Conservation (phyloP, 2,113 vertebrate species). For the Casuarius casuarius region DNA sequence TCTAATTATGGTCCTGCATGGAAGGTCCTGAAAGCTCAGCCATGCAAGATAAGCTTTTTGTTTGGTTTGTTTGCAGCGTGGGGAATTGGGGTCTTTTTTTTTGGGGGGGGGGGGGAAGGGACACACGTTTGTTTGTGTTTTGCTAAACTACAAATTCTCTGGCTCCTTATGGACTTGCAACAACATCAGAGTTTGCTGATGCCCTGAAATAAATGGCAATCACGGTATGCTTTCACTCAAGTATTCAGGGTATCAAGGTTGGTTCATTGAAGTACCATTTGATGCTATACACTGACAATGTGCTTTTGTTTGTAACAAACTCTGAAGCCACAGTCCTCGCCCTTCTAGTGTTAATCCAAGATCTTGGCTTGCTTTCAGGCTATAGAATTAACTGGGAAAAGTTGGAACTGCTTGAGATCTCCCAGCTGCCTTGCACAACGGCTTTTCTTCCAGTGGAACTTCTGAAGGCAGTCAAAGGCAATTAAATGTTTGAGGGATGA, state of each 20-base stretch:
- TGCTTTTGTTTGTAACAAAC: conserved; percentile 70
- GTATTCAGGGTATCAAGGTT: conserved; percentile 55
- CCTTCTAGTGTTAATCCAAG: conserved; percentile 70
- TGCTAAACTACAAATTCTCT: conserved; percentile 1
- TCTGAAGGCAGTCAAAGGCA: conserved; percentile 63
- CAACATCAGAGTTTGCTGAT: conserved; percentile 37
- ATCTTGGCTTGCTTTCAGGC: conserved; percentile 71
- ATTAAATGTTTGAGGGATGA: conserved; percentile 53
- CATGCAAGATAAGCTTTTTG: neutral
- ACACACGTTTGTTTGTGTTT: neutral
- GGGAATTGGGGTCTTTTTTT: neutral
- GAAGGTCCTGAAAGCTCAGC: neutral
- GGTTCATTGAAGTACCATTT: conserved; percentile 58
- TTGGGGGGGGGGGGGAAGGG: rapidly evolving
- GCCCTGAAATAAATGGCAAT: conserved; percentile 32
- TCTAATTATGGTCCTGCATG: neutral
- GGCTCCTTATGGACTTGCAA: conserved; percentile 11
- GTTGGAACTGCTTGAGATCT: conserved; percentile 66
- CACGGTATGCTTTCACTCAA: conserved; percentile 21
- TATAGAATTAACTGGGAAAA: conserved; percentile 73
- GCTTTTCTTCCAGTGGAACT: conserved; percentile 56
- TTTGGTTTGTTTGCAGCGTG: neutral
- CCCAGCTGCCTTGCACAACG: conserved; percentile 62
- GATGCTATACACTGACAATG: conserved; percentile 67
- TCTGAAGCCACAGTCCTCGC: conserved; percentile 66